Conservation (phyloP, 2,113 vertebrate species). For the Haemorhous mexicanus region DNA sequence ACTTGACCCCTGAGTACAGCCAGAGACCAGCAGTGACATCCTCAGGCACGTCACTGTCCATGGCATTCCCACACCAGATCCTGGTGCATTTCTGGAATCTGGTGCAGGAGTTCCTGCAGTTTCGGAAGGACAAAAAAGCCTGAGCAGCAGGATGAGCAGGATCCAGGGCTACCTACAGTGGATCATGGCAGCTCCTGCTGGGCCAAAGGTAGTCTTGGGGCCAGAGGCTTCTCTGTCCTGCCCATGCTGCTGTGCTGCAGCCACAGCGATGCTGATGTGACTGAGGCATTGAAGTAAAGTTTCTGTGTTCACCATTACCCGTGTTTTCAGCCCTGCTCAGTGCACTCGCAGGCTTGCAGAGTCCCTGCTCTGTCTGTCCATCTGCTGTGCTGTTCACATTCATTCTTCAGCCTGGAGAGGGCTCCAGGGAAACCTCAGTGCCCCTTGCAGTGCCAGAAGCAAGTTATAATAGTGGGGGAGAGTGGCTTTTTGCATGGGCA, state of each 20-base stretch:
- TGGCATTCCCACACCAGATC: not conserved
- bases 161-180: not conserved
- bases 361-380: not conserved
- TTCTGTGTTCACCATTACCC: not conserved
- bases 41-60: not conserved
- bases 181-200: too few relatives aligned
- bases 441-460: not conserved
- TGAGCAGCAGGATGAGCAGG: not conserved
- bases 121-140: not conserved
- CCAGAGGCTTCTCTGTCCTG: not conserved
- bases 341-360: not conserved
- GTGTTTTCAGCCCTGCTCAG: not conserved
- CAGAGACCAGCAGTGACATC: not conserved
- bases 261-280: not conserved
- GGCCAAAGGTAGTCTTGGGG: not conserved
- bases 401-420: not conserved
- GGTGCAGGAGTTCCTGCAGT: not conserved
- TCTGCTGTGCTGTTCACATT: not conserved
- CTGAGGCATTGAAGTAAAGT: not conserved
- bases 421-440: not conserved
- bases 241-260: not conserved
- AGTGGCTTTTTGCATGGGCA: not conserved
- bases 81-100: not conserved
- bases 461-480: not conserved
- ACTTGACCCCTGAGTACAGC: not conserved